Conservation (phyloP, 2,888 invertebrate species). For the Anthoptus insignis region DNA sequence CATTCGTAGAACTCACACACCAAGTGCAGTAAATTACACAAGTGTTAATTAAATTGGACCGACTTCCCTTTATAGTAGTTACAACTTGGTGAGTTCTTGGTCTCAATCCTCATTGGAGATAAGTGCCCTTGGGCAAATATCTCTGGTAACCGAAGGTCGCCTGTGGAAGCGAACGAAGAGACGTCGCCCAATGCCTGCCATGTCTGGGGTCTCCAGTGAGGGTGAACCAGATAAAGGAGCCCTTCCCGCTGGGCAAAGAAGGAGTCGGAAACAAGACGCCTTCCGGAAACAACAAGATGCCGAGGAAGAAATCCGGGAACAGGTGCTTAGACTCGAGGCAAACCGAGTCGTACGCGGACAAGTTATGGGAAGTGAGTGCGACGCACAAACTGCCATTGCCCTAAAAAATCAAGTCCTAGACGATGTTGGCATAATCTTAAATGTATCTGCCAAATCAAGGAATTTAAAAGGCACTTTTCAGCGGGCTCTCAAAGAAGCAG, state of each 20-base stretch:
- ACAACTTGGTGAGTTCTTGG: not conserved
- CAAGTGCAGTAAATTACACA: slow-evolving; percentile 6
- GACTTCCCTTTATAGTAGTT: not conserved
- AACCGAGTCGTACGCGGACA: not conserved
- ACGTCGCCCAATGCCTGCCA: not conserved
- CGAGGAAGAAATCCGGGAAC: not conserved
- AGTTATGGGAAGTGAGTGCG: not conserved
- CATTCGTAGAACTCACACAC: not conserved
- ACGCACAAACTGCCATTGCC: not conserved
- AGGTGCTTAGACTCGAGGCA: not conserved
- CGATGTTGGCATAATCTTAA: slow-evolving; percentile 13
- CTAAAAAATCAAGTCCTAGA: slow-evolving; percentile 8
- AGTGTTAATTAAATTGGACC: slow-evolving; percentile 9
- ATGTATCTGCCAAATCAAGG: slow-evolving; percentile 15
- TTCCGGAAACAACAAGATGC: not conserved
- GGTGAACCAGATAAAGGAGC: not conserved
- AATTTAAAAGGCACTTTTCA: slow-evolving; percentile 25
- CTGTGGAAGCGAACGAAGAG: not conserved
- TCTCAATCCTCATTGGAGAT: too few species aligned
- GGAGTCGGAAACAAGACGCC: not conserved
- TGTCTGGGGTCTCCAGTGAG: not conserved
- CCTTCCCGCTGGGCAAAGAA: not conserved
- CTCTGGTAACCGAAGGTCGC: not conserved
- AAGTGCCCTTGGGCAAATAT: too few species aligned
- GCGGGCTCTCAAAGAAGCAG: slow-evolving; percentile 22